phyloP scores from a whole-genome alignment of 1,140 invertebrate genomes.

The Saccostrea echinata region DNA sequence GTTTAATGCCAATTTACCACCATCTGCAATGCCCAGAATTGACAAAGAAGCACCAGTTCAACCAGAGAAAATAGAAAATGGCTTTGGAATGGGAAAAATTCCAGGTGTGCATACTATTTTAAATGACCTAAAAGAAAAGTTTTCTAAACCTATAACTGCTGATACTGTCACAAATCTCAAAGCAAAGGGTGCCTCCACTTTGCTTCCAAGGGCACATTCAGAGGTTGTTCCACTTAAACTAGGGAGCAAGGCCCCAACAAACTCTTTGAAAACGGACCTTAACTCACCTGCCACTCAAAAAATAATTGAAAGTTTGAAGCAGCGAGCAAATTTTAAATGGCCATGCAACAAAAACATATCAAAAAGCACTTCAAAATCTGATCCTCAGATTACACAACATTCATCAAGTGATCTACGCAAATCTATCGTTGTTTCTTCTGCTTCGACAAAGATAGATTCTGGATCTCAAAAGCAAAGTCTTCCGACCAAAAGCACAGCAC shows the following conservation, averaged over 20 bases:
- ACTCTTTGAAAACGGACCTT: constrained; percentile 13
- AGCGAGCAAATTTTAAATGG: constrained; percentile 27
- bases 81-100: constrained; percentile 4
- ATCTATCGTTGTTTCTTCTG: background rate
- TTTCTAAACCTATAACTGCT: background rate
- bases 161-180: background rate
- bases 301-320: constrained; percentile 12
- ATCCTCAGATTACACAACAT: background rate
- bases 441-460: background rate
- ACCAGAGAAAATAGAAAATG: background rate
- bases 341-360: background rate
- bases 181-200: background rate
- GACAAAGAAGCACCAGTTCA: background rate
- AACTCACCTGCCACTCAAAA: constrained; percentile 1
- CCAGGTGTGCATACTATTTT: background rate
- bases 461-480: background rate
- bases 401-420: background rate
- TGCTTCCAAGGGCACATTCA: background rate
- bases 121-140: constrained; percentile 20
- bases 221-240: background rate
- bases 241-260: background rate
- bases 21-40: background rate
- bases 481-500: background rate
- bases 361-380: background rate
- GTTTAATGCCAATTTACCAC: background rate